Conservation (phyloP, 2,797 vertebrate species). For the Cirrhinus mrigala region DNA sequence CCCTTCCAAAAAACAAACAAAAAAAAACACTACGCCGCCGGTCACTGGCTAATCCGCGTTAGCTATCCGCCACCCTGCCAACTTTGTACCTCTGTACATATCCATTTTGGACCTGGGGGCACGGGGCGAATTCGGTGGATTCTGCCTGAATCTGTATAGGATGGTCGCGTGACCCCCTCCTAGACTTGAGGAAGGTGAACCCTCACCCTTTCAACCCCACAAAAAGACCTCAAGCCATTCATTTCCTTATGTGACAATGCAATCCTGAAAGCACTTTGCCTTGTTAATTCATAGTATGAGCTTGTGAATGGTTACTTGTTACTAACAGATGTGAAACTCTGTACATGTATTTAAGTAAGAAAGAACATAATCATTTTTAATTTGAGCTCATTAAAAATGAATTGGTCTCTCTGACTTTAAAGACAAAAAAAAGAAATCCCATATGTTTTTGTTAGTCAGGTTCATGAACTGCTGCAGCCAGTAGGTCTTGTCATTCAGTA, state of each 20-base stretch:
- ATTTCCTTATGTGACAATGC: constrained; percentile 81
- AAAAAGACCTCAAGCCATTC: constrained; percentile 81
- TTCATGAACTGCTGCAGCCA: constrained; percentile 82
- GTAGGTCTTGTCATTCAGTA: constrained; percentile 74
- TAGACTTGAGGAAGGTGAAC: constrained; percentile 66
- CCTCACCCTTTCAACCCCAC: constrained; percentile 55
- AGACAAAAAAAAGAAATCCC: constrained; percentile 78
- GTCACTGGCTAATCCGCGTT: constrained; percentile 33
- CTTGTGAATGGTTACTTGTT: constrained; percentile 70
- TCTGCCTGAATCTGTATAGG: constrained; percentile 21
- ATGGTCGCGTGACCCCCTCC: constrained; percentile 57
- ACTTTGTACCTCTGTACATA: constrained; percentile 49
- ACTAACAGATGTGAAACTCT: constrained; percentile 80
- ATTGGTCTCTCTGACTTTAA: constrained; percentile 85
- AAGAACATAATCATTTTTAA: constrained; percentile 72
- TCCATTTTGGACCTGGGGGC: constrained; percentile 64
- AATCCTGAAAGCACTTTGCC: constrained; percentile 83
- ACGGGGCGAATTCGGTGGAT: neutral
- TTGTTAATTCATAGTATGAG: constrained; percentile 70
- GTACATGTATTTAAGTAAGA: constrained; percentile 81
- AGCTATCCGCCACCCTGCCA: constrained; percentile 40
- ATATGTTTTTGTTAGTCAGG: constrained; percentile 84
- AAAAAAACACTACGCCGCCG: constrained; percentile 36
- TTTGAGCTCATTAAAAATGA: constrained; percentile 81
- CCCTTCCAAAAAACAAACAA: constrained; percentile 31